These are phyloP conservation scores for Microdon myrmicae DNA, from an alignment of 2,888 invertebrate species.

Conservation along the genomic window DNA sequence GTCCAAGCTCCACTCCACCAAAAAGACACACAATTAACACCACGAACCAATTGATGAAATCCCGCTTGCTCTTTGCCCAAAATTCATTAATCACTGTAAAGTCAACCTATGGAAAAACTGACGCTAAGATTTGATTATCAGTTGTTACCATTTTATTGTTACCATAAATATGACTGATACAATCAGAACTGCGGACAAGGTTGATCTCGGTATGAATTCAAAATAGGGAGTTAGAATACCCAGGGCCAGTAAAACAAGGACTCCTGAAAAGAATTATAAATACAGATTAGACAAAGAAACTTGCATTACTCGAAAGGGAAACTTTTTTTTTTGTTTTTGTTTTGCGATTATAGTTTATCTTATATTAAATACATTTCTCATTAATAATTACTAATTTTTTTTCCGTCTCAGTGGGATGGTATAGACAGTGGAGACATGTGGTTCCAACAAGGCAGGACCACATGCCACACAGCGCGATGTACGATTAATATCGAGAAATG, in stretches of 20 bases:
- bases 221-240: constrained; percentile 88
- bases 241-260: constrained; percentile 82
- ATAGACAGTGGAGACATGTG: background rate
- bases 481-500: no score
- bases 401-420: no score
- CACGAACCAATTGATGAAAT: constrained; percentile 74
- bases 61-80: constrained; percentile 72
- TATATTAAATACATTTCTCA: no score
- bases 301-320: background rate
- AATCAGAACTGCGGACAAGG: constrained; percentile 88
- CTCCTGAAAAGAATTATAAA: constrained; percentile 69
- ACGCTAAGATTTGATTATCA: background rate
- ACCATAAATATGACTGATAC: constrained; percentile 89
- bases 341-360: no score
- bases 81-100: constrained; percentile 67
- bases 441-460: background rate
- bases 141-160: constrained; percentile 6
- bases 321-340: background rate
- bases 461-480: no score
- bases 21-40: constrained; percentile 78
- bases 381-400: no score
- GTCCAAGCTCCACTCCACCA: constrained; percentile 82
- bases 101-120: constrained; percentile 70
- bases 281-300: background rate
- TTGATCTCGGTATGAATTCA: constrained; percentile 85